phyloP scores from a whole-genome alignment of 2,113 vertebrate species.

The Hippocampus mohnikei region DNA sequence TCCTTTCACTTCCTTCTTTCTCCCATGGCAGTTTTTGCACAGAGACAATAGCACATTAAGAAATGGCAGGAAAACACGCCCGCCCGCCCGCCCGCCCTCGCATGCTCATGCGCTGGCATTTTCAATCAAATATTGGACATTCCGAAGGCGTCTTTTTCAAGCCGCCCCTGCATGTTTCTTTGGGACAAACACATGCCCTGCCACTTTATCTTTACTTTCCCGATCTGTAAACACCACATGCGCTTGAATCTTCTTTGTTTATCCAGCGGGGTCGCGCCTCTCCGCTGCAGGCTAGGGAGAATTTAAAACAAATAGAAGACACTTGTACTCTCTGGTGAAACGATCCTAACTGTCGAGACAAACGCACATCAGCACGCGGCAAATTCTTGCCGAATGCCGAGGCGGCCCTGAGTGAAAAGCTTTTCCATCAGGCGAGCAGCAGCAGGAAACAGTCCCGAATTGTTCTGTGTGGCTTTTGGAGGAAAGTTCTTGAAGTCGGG shows the following conservation, averaged over 20 bases:
- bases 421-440: conserved; percentile 16
- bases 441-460: too few relatives aligned
- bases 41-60: conserved; percentile 28
- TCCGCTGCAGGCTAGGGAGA: conserved; percentile 10
- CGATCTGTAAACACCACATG: conserved; percentile 28
- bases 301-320: conserved; percentile 23
- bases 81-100: conserved; percentile 30
- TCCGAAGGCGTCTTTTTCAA: conserved; percentile 23
- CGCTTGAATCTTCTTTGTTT: conserved; percentile 34
- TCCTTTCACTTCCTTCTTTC: conserved; percentile 44
- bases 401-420: conserved; percentile 26
- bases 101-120: conserved; percentile 16
- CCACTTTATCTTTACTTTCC: conserved; percentile 1
- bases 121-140: conserved; percentile 22
- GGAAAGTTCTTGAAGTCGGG: not conserved
- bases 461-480: conserved; percentile 7
- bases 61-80: conserved; percentile 37
- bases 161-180: conserved; percentile 26
- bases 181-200: conserved; percentile 32
- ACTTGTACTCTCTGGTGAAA: not conserved
- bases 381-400: conserved; percentile 6
- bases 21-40: conserved; percentile 10
- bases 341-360: not conserved
- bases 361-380: not conserved
- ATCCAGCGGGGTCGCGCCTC: conserved; percentile 21